Conservation (phyloP, 2,888 invertebrate genomes). For the Andrena minutula region DNA sequence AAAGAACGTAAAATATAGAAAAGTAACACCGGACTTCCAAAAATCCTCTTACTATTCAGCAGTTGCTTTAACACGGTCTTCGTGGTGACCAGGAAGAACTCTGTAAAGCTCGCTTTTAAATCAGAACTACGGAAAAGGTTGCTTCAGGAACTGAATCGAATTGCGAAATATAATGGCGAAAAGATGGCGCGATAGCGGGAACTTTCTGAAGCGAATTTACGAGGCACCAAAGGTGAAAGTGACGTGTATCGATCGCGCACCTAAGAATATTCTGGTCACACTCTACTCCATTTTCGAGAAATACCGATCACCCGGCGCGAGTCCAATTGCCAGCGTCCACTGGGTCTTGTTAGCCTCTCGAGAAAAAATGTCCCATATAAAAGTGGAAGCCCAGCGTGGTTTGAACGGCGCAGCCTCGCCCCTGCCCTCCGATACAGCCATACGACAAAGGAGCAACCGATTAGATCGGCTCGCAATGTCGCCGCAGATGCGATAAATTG, state of each 20-base stretch:
- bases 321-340: background rate
- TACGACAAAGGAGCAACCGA: constrained; percentile 27
- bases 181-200: constrained; percentile 21
- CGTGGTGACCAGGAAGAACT: too few relatives aligned
- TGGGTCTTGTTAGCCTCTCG: too few relatives aligned
- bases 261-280: constrained; percentile 41
- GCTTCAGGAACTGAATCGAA: background rate
- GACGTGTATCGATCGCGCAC: constrained; percentile 33
- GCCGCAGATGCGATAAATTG: constrained; percentile 40
- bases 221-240: constrained; percentile 53
- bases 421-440: background rate
- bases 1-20: too few relatives aligned
- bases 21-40: too few relatives aligned
- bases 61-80: too few relatives aligned
- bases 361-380: constrained; percentile 1
- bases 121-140: background rate
- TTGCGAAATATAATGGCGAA: constrained; percentile 1
- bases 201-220: constrained; percentile 24
- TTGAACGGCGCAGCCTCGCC: background rate
- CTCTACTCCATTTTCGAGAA: constrained; percentile 29
- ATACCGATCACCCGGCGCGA: constrained; percentile 7
- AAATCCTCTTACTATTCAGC: too few relatives aligned
- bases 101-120: background rate
- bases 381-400: constrained; percentile 43
- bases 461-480: constrained; percentile 33